Evolutionary conservation across 2,113 vertebrate genomes (phyloP), one percentile per base, ranked within the genome.

Genomic region (Caloenas nicobarica): DNA sequence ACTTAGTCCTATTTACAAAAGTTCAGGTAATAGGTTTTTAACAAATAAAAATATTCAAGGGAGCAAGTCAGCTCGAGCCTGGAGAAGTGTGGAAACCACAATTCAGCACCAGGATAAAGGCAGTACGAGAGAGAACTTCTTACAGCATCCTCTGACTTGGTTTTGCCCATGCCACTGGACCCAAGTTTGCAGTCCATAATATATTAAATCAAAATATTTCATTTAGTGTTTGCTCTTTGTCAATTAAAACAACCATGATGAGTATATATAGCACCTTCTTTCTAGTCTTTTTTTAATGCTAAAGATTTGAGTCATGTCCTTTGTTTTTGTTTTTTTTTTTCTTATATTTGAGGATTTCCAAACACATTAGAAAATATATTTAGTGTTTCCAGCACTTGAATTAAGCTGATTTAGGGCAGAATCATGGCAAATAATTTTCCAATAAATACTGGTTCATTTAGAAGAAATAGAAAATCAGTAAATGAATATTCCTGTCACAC

Each of bases 321-420:
- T 94, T 54, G 8, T 58, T 26, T 57, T 33, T 79, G 92, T 72
- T 65, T 93, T 73, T 53, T n/a, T 46, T 46, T 9, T 46, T 19
- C 44, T 46, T 46, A 18, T 19, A 7, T 69, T 73, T 81, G n/a
- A 86, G 40, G 40, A 61, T 88, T 90, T 91, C 46, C 54, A 71
- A 44, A 77, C 15, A 62, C 14, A 0, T 23, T 29, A 92, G 56
- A 88, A 94, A 94, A 85, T 57, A 69, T 3, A 34, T 84, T 48
- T 94, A n/a, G 10, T 71, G 34, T 71, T 94, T 95, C 40, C 12
- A 89, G 10, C 58, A 29, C 56, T 93, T 78, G 29, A 44, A 61
- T 68, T 94, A 89, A 89, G 56, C 44, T 91, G 72, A 79, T 88
- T 56, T 76, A 92, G 85, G 93, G 84, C 86, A 93, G 60, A 34